Percentiles rank a stretch among this genome's conserved stretches.
phyloP scores from a whole-genome alignment of 1,140 invertebrate species.

The Listronotus oregonensis region DNA sequence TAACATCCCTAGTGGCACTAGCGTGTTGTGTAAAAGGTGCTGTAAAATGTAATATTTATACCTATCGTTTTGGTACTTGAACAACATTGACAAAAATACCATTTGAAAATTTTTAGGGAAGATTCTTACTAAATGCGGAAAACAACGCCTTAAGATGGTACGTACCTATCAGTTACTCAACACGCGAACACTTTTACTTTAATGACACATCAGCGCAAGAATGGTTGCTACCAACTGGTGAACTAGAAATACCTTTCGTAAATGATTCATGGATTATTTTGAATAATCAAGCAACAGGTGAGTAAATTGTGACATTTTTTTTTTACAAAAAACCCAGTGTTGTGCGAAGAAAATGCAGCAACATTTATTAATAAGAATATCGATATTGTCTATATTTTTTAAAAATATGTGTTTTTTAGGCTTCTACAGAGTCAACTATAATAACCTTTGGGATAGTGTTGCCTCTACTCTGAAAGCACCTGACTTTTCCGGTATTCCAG shows the following conservation, averaged over 20 bases:
- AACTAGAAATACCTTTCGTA: slow-evolving; percentile 41
- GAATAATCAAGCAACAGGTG: slow-evolving; percentile 70
- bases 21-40: too few relatives aligned
- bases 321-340: too few relatives aligned
- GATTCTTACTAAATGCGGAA: slow-evolving; percentile 37
- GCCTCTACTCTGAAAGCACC: slow-evolving; percentile 58
- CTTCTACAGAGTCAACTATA: slow-evolving; percentile 84
- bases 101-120: slow-evolving; percentile 28
- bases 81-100: too few relatives aligned
- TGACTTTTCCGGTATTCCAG: slow-evolving; percentile 63
- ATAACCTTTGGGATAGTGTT: slow-evolving; percentile 71
- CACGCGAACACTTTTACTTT: slow-evolving; percentile 62
- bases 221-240: slow-evolving; percentile 52
- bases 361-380: too few relatives aligned
- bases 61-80: too few relatives aligned
- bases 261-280: slow-evolving; percentile 67
- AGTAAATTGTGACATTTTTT: too few relatives aligned
- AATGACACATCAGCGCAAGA: slow-evolving; percentile 58
- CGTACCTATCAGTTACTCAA: slow-evolving; percentile 67
- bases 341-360: too few relatives aligned
- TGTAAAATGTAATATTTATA: too few relatives aligned
- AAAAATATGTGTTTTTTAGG: slow-evolving; percentile 64
- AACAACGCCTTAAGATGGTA: slow-evolving; percentile 57
- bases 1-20: too few relatives aligned
- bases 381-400: too few relatives aligned